These are phyloP conservation scores for Amphipyra tragopoginis DNA, from an alignment of 2,888 invertebrate species.

Conservation along the genomic window DNA sequence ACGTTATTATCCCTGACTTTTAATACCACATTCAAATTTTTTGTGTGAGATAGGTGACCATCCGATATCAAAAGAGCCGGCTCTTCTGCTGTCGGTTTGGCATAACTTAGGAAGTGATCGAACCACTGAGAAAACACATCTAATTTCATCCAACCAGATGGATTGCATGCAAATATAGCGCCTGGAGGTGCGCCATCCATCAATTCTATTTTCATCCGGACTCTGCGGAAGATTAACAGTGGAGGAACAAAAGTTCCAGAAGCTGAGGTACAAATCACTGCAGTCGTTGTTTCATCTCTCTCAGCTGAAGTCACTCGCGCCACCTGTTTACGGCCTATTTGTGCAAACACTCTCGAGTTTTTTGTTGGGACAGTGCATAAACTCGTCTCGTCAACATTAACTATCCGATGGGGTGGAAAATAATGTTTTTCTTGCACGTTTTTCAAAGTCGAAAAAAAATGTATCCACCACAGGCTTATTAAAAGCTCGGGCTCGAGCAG, in stretches of 20 bases:
- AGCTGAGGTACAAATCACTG: background rate
- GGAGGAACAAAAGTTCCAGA: background rate
- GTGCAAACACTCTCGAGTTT: background rate
- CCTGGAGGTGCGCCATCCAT: background rate
- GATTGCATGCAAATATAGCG: background rate
- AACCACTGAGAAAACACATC: background rate
- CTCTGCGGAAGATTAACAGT: background rate
- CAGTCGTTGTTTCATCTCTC: background rate
- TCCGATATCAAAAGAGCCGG: background rate
- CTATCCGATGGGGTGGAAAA: too few relatives aligned
- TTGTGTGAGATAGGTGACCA: background rate
- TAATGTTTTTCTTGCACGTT: too few relatives aligned
- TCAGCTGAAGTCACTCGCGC: background rate
- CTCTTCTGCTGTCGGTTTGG: background rate
- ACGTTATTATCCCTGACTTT: constrained; percentile 58
- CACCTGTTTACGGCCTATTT: background rate
- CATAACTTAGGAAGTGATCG: background rate
- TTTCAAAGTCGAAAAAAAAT: too few relatives aligned
- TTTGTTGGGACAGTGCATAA: background rate
- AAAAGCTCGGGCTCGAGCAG: too few relatives aligned
- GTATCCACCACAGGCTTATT: too few relatives aligned
- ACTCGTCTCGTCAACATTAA: background rate
- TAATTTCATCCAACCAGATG: background rate
- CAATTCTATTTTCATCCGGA: background rate
- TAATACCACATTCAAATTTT: constrained; percentile 60